Conservation (phyloP, 2,797 vertebrate genomes). For the Sebastes elongatus region DNA sequence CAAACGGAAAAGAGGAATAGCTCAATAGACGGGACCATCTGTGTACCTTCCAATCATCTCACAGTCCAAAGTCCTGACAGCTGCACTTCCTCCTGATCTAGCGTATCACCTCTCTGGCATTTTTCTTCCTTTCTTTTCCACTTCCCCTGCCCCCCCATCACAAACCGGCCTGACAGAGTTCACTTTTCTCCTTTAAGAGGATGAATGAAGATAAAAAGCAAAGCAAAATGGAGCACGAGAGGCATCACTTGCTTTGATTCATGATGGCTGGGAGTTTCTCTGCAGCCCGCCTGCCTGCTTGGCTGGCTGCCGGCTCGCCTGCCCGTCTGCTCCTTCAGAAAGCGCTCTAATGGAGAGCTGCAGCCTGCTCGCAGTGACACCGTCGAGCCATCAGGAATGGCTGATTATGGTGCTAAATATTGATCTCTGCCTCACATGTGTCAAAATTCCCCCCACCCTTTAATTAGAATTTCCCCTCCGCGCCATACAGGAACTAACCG, state of each 20-base stretch:
- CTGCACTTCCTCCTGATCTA: slow-evolving; percentile 69
- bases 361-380: slow-evolving; percentile 87
- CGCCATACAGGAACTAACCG: slow-evolving; percentile 91
- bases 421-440: slow-evolving; percentile 98
- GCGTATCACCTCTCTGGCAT: slow-evolving; percentile 41
- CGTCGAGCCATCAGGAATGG: slow-evolving; percentile 94
- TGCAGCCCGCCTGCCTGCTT: slow-evolving; percentile 44
- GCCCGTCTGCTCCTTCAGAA: slow-evolving; percentile 38
- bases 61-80: slow-evolving; percentile 64
- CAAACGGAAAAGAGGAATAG: slow-evolving; percentile 26
- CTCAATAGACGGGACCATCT: slow-evolving; percentile 36
- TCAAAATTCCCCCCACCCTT: slow-evolving; percentile 97
- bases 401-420: slow-evolving; percentile 99
- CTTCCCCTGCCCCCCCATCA: slow-evolving; percentile 50
- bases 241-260: slow-evolving; percentile 90
- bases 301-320: slow-evolving; percentile 38
- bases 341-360: slow-evolving; percentile 90
- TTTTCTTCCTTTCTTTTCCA: slow-evolving; percentile 67
- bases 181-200: slow-evolving; percentile 85
- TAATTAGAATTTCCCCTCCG: slow-evolving; percentile 98
- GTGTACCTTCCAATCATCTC: slow-evolving; percentile 68
- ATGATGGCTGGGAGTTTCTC: slow-evolving; percentile 86
- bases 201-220: slow-evolving; percentile 94
- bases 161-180: slow-evolving; percentile 79
- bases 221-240: slow-evolving; percentile 88